These are phyloP conservation scores for Himalopsyche phryganea DNA, from an alignment of 1,140 invertebrate genomes.

Conservation along the genomic window DNA sequence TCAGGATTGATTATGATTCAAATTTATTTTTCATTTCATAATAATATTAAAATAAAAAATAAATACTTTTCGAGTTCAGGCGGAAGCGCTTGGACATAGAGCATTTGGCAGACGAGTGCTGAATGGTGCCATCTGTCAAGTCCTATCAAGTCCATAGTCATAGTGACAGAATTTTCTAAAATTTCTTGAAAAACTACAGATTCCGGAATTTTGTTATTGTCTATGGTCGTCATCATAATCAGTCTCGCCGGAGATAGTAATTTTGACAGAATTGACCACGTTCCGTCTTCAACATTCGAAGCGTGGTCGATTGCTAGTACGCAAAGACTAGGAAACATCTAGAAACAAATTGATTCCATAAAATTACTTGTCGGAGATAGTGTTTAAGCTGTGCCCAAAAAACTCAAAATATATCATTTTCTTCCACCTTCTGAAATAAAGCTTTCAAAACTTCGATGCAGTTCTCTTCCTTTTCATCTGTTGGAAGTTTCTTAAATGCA, in stretches of 20 bases:
- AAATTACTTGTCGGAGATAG: no score
- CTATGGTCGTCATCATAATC: constrained; percentile 1
- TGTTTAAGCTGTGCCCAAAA: no score
- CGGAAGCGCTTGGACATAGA: constrained; percentile 58
- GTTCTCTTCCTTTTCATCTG: background rate
- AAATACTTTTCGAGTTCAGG: constrained; percentile 59
- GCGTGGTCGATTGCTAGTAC: constrained; percentile 7
- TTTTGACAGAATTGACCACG: background rate
- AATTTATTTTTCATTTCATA: no score
- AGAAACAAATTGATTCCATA: background rate
- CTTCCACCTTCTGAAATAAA: constrained; percentile 6
- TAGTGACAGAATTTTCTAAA: background rate
- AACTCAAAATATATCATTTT: no score
- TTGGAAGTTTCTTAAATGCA: background rate
- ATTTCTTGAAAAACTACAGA: background rate
- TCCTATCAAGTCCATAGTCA: background rate
- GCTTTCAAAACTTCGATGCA: constrained; percentile 3
- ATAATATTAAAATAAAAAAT: no score
- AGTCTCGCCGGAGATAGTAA: background rate
- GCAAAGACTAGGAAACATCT: background rate
- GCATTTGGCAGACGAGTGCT: constrained; percentile 59
- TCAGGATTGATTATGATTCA: no score
- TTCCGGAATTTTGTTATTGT: background rate
- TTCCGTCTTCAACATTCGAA: constrained; percentile 3
- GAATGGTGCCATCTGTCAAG: constrained; percentile 54